Conservation (phyloP, 1,140 invertebrate genomes). For the Drosophila sturtevanti region DNA sequence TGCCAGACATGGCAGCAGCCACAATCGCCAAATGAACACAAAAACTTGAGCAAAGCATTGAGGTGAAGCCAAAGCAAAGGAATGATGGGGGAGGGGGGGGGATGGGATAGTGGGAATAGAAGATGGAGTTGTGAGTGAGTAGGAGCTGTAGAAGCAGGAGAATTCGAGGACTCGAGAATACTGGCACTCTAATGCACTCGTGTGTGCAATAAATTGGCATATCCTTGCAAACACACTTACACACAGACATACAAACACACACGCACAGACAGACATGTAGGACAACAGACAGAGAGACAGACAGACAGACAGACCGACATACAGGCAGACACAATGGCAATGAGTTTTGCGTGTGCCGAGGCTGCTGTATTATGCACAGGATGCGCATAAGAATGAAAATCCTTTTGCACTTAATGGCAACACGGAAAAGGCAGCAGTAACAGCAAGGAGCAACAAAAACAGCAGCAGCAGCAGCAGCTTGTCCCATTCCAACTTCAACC, state of each 20-base stretch:
- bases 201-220: conserved; percentile 81
- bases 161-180: conserved; percentile 21
- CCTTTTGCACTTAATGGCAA: conserved; percentile 81
- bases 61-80: not conserved
- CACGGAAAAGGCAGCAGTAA: conserved; percentile 56
- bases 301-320: conserved; percentile 24
- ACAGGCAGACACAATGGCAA: conserved; percentile 44
- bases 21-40: conserved; percentile 80
- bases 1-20: conserved; percentile 79
- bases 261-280: conserved; percentile 4
- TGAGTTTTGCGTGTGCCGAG: conserved; percentile 73
- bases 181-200: conserved; percentile 76
- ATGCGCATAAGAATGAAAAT: conserved; percentile 81
- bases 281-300: conserved; percentile 2
- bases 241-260: conserved; percentile 16
- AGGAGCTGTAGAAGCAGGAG: conserved; percentile 12
- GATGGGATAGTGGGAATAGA: not conserved
- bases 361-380: conserved; percentile 79
- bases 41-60: conserved; percentile 62
- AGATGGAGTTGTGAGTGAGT: not conserved
- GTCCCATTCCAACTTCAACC: not conserved
- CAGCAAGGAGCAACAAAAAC: conserved; percentile 43
- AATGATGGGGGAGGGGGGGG: too few relatives aligned
- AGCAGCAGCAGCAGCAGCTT: conserved; percentile 19
- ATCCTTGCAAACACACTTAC: conserved; percentile 61